Conservation (phyloP, 2,888 invertebrate species). For the Diplolepis rosae region DNA sequence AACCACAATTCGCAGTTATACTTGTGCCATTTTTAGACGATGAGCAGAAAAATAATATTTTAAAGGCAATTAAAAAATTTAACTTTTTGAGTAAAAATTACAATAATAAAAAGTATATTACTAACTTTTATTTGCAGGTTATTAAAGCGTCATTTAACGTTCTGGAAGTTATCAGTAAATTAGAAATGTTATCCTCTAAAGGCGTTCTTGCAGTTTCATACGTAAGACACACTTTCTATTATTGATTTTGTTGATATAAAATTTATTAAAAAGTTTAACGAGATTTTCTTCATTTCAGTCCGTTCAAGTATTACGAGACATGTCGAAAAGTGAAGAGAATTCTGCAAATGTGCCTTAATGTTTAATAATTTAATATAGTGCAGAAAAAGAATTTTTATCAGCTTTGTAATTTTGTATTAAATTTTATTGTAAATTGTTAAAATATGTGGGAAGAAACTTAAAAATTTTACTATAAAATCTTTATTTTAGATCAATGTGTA, state of each 20-base stretch:
- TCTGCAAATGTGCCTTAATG: not conserved
- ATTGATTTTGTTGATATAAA: slow-evolving; percentile 19
- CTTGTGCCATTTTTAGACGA: slow-evolving; percentile 61
- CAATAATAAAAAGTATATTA: not conserved
- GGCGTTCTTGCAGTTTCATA: slow-evolving; percentile 58
- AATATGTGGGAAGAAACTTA: slow-evolving; percentile 27
- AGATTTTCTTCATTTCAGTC: slow-evolving; percentile 50
- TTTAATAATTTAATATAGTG: not conserved
- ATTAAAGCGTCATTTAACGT: slow-evolving; percentile 43
- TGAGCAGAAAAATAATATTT: slow-evolving; percentile 48
- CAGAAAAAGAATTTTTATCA: not conserved
- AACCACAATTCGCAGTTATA: slow-evolving; percentile 60
- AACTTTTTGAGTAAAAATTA: slow-evolving; percentile 10
- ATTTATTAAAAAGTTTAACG: not conserved
- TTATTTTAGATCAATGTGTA: slow-evolving; percentile 74
- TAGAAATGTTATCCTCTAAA: slow-evolving; percentile 51
- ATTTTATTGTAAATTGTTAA: slow-evolving; percentile 12
- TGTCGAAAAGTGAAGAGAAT: not conserved
- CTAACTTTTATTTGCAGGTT: slow-evolving; percentile 43
- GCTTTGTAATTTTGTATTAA: not conserved
- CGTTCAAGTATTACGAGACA: slow-evolving; percentile 45
- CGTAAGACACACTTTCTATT: slow-evolving; percentile 49
- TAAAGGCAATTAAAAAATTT: slow-evolving; percentile 51
- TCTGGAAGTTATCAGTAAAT: slow-evolving; percentile 45
- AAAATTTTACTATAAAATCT: slow-evolving; percentile 22